Evolutionary conservation across 2,888 invertebrate genomes (phyloP).

Genomic region (Coremacera marginata): DNA sequence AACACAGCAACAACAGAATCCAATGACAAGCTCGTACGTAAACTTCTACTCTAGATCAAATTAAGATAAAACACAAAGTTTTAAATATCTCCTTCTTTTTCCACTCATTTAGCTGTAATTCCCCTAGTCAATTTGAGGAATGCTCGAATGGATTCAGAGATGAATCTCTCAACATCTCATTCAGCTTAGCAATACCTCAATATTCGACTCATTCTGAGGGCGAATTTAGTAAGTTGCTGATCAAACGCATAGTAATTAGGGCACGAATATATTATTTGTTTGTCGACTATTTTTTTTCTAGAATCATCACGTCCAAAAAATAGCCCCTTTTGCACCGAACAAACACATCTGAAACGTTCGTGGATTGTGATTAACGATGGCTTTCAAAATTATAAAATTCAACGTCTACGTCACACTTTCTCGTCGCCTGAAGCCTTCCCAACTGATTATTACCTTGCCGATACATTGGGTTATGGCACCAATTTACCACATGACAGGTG

Average conservation of each 20-base stretch:
- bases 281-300: neutral
- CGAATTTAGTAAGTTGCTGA: constrained; percentile 52
- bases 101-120: constrained; percentile 47
- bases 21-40: constrained; percentile 32
- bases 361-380: constrained; percentile 65
- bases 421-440: constrained; percentile 67
- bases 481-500: constrained; percentile 65
- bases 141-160: constrained; percentile 65
- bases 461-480: constrained; percentile 65
- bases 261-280: too few species aligned
- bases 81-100: neutral
- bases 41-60: neutral
- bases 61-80: neutral
- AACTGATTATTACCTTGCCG: constrained; percentile 56
- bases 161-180: constrained; percentile 67
- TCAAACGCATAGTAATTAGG: too few species aligned
- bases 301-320: constrained; percentile 52
- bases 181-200: constrained; percentile 64
- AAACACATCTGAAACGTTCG: constrained; percentile 65
- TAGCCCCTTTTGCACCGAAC: constrained; percentile 62
- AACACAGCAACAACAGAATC: constrained; percentile 45
- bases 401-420: constrained; percentile 65
- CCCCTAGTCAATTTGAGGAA: constrained; percentile 64
- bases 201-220: constrained; percentile 42
- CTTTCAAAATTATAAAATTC: constrained; percentile 58